Evolutionary conservation across 2,113 vertebrate species (phyloP), one percentile per base, ranked within the genome.

Genomic region (Zosterops lateralis): DNA sequence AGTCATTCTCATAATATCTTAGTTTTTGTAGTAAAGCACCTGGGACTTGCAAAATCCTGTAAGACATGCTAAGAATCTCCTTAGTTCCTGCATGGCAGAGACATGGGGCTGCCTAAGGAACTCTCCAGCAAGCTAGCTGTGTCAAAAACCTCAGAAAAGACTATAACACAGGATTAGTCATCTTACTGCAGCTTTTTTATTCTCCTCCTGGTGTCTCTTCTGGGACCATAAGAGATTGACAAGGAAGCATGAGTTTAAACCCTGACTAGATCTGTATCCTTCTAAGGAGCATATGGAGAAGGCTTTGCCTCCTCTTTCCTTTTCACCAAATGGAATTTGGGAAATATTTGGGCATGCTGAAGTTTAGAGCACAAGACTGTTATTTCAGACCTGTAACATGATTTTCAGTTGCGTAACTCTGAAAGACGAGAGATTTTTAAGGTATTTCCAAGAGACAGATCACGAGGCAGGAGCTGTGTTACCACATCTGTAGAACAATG

Each of bases 151-250:
- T 83, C 44, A 64, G 36, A 74, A 50, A 86, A 79, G 6, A 66
- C 31, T 38, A 36, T 26, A 56, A 61, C 4, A 34, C 14, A 56
- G 4, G 31, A 4, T 50, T 75, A 38, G 3, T 47, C 0, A 0
- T 8, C 4, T 80, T 92, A 45, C 5, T 75, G 28, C 13, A 60
- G 12, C 2, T 10, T 44, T 5, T 53, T 25, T 36, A 14, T 50
- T 50, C 14, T 26, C 6, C 12, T 56, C 11, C 25, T 34, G 9
- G 1, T 62, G 24, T 61, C 15, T 61, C 17, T 17, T 36, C 21
- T 85, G 42, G 8, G 11, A 53, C 15, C 28, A 13, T 15, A 67
- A 47, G 38, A 60, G n/a, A 32, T 9, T 78, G 53, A 68, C 36
- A 87, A 68, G 40, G 32, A 86, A 74, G 18, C 17, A 42, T 12